Evolutionary conservation across 2,888 invertebrate genomes (phyloP).

Genomic region (Clusia tigrina): DNA sequence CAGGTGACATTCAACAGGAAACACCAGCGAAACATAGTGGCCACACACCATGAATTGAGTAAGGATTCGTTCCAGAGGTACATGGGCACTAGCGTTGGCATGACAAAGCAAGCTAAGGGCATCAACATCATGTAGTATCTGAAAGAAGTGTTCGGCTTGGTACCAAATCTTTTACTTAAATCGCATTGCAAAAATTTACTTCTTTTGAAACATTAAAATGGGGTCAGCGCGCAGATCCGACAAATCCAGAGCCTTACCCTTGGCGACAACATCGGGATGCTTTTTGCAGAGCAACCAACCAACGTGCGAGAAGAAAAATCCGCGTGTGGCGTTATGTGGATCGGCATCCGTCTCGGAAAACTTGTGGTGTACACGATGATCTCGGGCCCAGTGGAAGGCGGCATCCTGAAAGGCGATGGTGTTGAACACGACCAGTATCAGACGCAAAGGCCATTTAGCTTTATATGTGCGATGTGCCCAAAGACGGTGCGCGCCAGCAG

Average conservation of each 20-base stretch:
- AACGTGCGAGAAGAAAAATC: conserved; percentile 96
- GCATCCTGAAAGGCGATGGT: conserved; percentile 89
- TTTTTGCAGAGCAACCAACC: conserved; percentile 93
- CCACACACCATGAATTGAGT: conserved; percentile 73
- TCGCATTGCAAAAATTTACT: conserved; percentile 68
- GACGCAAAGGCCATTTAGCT: conserved; percentile 85
- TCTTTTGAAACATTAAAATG: conserved; percentile 84
- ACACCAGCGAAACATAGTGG: conserved; percentile 79
- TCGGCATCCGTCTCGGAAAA: conserved; percentile 93
- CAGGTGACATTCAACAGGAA: conserved; percentile 86
- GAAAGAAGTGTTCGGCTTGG: conserved; percentile 46
- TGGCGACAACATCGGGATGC: conserved; percentile 85
- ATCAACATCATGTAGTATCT: conserved; percentile 80
- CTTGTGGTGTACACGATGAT: conserved; percentile 89
- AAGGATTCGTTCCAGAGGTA: conserved; percentile 81
- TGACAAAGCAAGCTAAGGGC: conserved; percentile 77
- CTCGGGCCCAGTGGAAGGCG: conserved; percentile 79
- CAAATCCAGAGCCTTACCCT: conserved; percentile 86
- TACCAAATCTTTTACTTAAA: conserved; percentile 5
- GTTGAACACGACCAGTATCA: conserved; percentile 82
- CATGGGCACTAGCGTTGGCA: conserved; percentile 80
- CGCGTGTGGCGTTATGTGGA: conserved; percentile 89
- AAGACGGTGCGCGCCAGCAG: conserved; percentile 93
- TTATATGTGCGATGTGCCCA: conserved; percentile 97
- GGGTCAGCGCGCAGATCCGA: conserved; percentile 84